A percentile compares a stretch with the other conserved stretches of the same genome.
These are phyloP conservation scores for Adelphocoris suturalis DNA, from an alignment of 2,888 invertebrate genomes.

Conservation along the genomic window DNA sequence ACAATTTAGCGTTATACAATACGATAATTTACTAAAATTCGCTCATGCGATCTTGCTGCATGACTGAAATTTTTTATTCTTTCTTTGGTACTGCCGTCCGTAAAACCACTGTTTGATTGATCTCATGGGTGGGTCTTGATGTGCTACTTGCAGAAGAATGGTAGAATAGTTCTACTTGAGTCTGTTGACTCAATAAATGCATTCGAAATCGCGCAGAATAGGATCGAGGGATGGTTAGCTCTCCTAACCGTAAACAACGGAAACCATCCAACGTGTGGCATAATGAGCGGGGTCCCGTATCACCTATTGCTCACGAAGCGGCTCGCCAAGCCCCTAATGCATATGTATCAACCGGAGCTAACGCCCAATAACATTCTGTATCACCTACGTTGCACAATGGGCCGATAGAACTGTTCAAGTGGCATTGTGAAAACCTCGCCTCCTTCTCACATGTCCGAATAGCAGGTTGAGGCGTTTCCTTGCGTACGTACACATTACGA, in stretches of 20 bases:
- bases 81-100: no score
- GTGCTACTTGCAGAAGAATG: no score
- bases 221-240: neutral
- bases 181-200: no score
- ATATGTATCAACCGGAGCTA: conserved; percentile 60
- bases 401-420: conserved; percentile 58
- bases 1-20: no score
- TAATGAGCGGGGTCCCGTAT: conserved; percentile 22
- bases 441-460: conserved; percentile 12
- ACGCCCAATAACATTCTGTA: conserved; percentile 70
- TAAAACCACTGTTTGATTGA: no score
- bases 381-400: conserved; percentile 60
- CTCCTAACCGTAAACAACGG: conserved; percentile 20
- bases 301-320: conserved; percentile 34
- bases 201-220: conserved; percentile 2
- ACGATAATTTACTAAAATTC: no score
- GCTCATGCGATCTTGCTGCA: no score
- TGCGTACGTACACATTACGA: neutral
- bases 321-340: conserved; percentile 57
- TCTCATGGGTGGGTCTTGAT: no score
- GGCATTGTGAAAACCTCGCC: conserved; percentile 46
- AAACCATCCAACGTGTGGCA: conserved; percentile 14
- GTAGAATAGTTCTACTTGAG: no score
- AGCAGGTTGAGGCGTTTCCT: conserved; percentile 45
- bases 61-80: no score